A percentile compares a stretch with the other conserved stretches of the same genome.
Evolutionary conservation across 2,113 vertebrate species (phyloP).

Genomic region (Vulpes vulpes): DNA sequence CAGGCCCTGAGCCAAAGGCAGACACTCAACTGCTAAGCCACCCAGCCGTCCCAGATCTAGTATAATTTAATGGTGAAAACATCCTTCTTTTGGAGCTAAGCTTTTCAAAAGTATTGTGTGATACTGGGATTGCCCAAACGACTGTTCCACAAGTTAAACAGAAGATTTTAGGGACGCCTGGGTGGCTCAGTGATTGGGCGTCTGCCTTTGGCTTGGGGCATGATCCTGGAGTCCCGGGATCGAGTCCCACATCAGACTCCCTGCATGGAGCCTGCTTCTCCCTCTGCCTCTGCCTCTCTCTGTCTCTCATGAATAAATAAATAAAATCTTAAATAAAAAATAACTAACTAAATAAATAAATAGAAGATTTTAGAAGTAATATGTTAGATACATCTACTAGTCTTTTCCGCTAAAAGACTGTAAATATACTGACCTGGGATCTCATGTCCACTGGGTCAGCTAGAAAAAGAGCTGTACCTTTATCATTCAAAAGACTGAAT

Average conservation of each 20-base stretch:
- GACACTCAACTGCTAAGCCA: no score
- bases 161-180: background rate
- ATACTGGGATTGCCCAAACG: slow-evolving; percentile 1
- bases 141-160: background rate
- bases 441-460: background rate
- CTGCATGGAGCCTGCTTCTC: no score
- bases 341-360: background rate
- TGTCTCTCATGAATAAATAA: no score
- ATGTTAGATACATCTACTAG: background rate
- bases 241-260: no score
- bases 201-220: no score
- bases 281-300: no score
- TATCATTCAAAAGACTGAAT: background rate
- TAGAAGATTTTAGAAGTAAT: slow-evolving; percentile 1
- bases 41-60: background rate
- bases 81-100: slow-evolving; percentile 42
- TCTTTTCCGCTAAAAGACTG: background rate
- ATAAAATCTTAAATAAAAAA: no score
- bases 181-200: no score
- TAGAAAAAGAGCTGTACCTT: slow-evolving; percentile 24
- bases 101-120: background rate
- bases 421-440: background rate
- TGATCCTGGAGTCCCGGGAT: no score
- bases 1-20: no score
- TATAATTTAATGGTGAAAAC: slow-evolving; percentile 38